Base-by-base conservation (phyloP, 2,888 invertebrate genomes). In the Crocallis elinguaria region DNA sequence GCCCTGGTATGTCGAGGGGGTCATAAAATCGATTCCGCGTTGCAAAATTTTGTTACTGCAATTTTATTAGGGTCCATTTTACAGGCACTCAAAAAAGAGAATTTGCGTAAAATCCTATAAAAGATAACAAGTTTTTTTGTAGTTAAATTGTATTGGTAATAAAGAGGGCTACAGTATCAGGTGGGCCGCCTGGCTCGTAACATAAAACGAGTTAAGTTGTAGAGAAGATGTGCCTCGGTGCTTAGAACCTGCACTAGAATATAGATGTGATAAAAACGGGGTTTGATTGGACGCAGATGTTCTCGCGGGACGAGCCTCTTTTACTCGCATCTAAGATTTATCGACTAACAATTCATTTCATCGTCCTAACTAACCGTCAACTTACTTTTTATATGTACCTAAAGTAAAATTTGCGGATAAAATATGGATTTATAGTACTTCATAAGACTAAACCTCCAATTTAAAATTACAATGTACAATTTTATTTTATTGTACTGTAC, bases 41-140 rank as follows among this genome's bases (percentile, higher is more conserved):
- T 45, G 51, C 33, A 45, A 46, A 45, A 39, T 39, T 51, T 38
- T 39, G 49, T 33, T 8, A 30, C 25, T 41, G 39, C 35, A 45
- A 30, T 30, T 52, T 52, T 46, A 52, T 52, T 45, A 11, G 25
- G 52, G 52, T 46, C 35, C 51, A 35, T 45, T 46, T 52, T 52
- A 52, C 46, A 52, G 41, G 13, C 51, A 14, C 39, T 45, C 21
- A 45, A 39, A 42, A 46, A 51, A 39, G 21, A 23, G 14, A 27
- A 51, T 51, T 41, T 52, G 30, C 30, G 30, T 41, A 39, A 35
- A 30, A 33, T 33, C 27, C 42, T 16, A 33, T 29, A 51, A 45
- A 39, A 52, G 45, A 52, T 52, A 52, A 52, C 51, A 52, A 52
- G 51, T 52, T 52, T 43, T 49, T 52, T 16, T 32, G 45, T 45